Evolutionary conservation across 1,140 invertebrate genomes (phyloP).

Genomic region (Matsumurasca onukii): DNA sequence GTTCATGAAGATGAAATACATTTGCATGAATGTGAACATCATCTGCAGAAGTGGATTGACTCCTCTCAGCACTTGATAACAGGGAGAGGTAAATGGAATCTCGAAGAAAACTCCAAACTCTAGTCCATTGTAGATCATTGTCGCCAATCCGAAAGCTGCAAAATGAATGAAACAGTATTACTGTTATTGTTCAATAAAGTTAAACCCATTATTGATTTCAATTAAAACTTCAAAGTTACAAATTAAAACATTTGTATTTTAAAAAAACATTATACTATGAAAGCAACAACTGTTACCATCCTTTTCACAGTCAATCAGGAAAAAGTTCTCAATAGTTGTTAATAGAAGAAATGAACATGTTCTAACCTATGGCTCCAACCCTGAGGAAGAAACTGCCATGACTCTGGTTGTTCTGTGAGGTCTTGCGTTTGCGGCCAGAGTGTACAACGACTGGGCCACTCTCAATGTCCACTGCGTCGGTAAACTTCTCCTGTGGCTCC

Average conservation of each 20-base stretch:
- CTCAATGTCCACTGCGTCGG: constrained; percentile 64
- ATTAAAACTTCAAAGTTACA: no score
- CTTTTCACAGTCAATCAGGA: no score
- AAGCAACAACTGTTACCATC: no score
- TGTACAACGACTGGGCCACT: constrained; percentile 58
- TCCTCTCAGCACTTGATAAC: constrained; percentile 84
- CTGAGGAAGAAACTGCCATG: constrained; percentile 96
- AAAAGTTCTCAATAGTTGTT: no score
- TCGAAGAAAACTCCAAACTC: constrained; percentile 95
- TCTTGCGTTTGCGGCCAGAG: constrained; percentile 77
- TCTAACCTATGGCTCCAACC: constrained; percentile 92
- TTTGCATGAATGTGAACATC: constrained; percentile 97
- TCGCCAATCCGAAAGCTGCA: constrained; percentile 92
- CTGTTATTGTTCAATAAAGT: neutral
- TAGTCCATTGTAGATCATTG: constrained; percentile 96
- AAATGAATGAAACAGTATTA: constrained; percentile 41
- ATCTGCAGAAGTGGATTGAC: constrained; percentile 93
- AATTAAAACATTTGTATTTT: no score
- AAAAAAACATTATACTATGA: no score
- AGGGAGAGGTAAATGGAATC: constrained; percentile 82
- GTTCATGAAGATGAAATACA: constrained; percentile 99
- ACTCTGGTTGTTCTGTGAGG: constrained; percentile 88
- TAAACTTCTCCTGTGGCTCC: constrained; percentile 45
- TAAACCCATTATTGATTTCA: no score
- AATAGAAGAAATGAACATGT: no score